Percentiles rank a stretch among this genome's conserved stretches.
Evolutionary conservation across 1,140 invertebrate species (phyloP).

Genomic region (Brachionus calyciflorus): DNA sequence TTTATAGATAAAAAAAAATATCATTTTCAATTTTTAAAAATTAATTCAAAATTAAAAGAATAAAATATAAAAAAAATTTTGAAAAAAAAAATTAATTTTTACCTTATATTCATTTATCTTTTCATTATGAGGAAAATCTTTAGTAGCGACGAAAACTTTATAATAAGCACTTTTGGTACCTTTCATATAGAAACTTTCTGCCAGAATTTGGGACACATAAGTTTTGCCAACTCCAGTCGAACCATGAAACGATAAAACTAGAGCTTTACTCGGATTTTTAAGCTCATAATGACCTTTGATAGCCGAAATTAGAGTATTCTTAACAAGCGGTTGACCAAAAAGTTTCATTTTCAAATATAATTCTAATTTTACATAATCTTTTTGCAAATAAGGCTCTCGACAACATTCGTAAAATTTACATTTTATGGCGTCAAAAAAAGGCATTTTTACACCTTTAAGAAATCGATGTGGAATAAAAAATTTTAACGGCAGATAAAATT

Average conservation of each 20-base stretch:
- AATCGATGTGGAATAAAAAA: too few relatives aligned
- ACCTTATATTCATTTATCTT: conserved; percentile 62
- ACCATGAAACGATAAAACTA: conserved; percentile 60
- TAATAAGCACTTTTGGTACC: conserved; percentile 75
- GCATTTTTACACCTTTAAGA: too few relatives aligned
- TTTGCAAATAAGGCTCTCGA: conserved; percentile 32
- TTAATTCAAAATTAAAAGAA: too few relatives aligned
- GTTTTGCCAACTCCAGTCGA: conserved; percentile 73
- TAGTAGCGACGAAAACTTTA: conserved; percentile 74
- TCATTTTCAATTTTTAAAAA: too few relatives aligned
- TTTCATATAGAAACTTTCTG: conserved; percentile 70
- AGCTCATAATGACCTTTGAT: conserved; percentile 17
- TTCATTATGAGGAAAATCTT: conserved; percentile 70
- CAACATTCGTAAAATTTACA: too few relatives aligned
- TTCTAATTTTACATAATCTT: conserved; percentile 4
- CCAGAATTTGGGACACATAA: conserved; percentile 76
- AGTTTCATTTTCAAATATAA: neutral
- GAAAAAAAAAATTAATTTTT: too few relatives aligned
- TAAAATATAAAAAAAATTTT: too few relatives aligned
- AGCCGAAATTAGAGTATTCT: neutral
- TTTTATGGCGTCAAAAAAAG: too few relatives aligned
- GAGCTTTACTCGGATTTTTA: conserved; percentile 51
- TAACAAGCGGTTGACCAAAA: conserved; percentile 23
- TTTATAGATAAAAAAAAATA: too few relatives aligned
- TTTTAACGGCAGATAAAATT: too few relatives aligned